These are phyloP conservation scores for Drosophila percnosoma DNA, from an alignment of 2,888 invertebrate species.

Conservation along the genomic window DNA sequence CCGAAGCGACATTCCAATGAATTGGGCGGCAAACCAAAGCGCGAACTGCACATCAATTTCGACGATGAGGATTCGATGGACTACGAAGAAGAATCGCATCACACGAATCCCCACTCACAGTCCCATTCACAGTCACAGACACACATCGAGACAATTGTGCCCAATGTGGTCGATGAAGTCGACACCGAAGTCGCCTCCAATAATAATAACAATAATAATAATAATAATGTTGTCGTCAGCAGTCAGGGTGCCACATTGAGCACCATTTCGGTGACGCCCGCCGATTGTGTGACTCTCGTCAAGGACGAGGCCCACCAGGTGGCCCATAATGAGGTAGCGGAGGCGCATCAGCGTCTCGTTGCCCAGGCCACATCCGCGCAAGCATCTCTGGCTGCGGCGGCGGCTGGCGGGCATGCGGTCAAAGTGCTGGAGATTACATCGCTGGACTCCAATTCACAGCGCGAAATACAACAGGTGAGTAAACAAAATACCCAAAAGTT, in stretches of 20 bases:
- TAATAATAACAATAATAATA: constrained; percentile 1
- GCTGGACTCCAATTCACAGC: constrained; percentile 83
- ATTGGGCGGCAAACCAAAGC: constrained; percentile 70
- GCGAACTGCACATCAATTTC: constrained; percentile 78
- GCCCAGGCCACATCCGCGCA: constrained; percentile 69
- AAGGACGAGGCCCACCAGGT: constrained; percentile 75
- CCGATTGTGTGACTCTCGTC: constrained; percentile 79
- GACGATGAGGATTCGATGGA: constrained; percentile 84
- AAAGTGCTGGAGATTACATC: constrained; percentile 83
- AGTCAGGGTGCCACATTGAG: constrained; percentile 66
- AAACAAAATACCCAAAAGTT: neutral
- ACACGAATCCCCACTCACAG: constrained; percentile 33
- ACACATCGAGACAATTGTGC: constrained; percentile 61
- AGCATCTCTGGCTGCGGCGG: constrained; percentile 59
- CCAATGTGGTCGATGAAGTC: constrained; percentile 60
- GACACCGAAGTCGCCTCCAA: constrained; percentile 39
- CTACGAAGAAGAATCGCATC: constrained; percentile 79
- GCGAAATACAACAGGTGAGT: constrained; percentile 82
- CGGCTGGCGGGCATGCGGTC: constrained; percentile 75
- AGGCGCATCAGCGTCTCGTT: constrained; percentile 72
- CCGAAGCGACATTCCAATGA: constrained; percentile 74
- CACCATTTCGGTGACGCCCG: constrained; percentile 70
- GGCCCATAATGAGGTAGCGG: constrained; percentile 58
- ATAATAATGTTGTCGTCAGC: constrained; percentile 65
- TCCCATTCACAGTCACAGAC: constrained; percentile 52